Evolutionary conservation across 2,113 vertebrate species (phyloP).

Genomic region (Rhipidura dahli): DNA sequence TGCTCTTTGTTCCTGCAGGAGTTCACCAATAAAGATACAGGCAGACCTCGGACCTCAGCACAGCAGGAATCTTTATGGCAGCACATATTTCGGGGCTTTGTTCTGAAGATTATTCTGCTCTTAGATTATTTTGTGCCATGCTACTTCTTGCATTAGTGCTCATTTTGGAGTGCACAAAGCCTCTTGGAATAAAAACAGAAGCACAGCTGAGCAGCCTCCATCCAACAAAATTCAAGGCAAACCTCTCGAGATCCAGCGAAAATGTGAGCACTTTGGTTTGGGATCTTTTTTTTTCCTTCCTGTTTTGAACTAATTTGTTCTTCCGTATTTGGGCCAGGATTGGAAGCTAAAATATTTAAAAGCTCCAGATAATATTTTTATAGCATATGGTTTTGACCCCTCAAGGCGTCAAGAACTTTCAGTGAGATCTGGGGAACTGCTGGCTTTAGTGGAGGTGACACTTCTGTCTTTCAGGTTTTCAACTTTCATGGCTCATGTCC

Average conservation of each 20-base stretch:
- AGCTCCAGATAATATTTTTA: background rate
- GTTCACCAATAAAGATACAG: background rate
- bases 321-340: background rate
- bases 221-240: background rate
- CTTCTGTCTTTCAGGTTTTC: background rate
- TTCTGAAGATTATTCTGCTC: background rate
- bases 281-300: background rate
- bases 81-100: background rate
- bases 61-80: background rate
- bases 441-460: background rate
- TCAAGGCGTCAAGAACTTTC: background rate
- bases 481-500: background rate
- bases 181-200: background rate
- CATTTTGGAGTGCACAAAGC: background rate
- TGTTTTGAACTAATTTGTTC: background rate
- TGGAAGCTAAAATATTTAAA: background rate
- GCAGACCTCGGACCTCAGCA: background rate
- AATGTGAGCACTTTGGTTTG: background rate
- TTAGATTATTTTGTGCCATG: background rate
- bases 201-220: background rate
- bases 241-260: background rate
- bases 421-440: background rate
- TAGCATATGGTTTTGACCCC: background rate
- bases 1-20: background rate
- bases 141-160: background rate